These are phyloP conservation scores for Paedocypris micromegethes DNA, from an alignment of 2,797 vertebrate genomes.

Conservation along the genomic window DNA sequence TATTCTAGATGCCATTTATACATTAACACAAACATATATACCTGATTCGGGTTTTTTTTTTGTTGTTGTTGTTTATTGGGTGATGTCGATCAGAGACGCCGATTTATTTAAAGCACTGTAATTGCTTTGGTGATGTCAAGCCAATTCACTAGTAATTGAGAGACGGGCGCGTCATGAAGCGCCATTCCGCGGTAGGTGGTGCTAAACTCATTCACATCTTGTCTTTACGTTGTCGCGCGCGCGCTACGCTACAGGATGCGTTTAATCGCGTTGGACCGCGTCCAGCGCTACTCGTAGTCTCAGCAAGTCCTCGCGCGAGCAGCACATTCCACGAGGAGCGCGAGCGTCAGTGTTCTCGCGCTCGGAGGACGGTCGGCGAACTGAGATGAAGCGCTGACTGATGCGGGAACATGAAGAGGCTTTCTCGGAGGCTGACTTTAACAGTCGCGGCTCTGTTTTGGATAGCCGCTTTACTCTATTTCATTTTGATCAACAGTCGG, in stretches of 20 bases:
- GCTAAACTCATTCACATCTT: slow-evolving; percentile 46
- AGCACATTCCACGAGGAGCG: slow-evolving; percentile 20
- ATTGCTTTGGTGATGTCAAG: too few species aligned
- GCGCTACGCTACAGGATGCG: slow-evolving; percentile 27
- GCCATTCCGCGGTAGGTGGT: slow-evolving; percentile 50
- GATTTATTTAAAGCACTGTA: too few species aligned
- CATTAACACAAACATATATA: too few species aligned
- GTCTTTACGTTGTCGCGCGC: slow-evolving; percentile 23
- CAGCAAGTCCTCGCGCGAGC: slow-evolving; percentile 33
- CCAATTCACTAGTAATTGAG: neutral
- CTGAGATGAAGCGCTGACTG: slow-evolving; percentile 36
- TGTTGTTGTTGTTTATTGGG: too few species aligned
- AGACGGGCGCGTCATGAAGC: slow-evolving; percentile 5
- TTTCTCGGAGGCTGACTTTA: slow-evolving; percentile 50
- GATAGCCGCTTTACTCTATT: slow-evolving; percentile 53
- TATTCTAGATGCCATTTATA: too few species aligned
- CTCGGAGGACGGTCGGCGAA: slow-evolving; percentile 22
- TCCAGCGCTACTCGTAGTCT: slow-evolving; percentile 40
- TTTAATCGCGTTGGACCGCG: slow-evolving; percentile 45
- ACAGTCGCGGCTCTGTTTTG: slow-evolving; percentile 49
- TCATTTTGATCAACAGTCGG: slow-evolving; percentile 51
- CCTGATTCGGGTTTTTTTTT: too few species aligned
- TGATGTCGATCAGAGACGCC: too few species aligned
- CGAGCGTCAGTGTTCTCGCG: slow-evolving; percentile 15
- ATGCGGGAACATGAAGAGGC: slow-evolving; percentile 52